A percentile compares a stretch with the other conserved stretches of the same genome.
Evolutionary conservation across 2,888 invertebrate genomes (phyloP).

Genomic region (Lasioglossum vierecki): DNA sequence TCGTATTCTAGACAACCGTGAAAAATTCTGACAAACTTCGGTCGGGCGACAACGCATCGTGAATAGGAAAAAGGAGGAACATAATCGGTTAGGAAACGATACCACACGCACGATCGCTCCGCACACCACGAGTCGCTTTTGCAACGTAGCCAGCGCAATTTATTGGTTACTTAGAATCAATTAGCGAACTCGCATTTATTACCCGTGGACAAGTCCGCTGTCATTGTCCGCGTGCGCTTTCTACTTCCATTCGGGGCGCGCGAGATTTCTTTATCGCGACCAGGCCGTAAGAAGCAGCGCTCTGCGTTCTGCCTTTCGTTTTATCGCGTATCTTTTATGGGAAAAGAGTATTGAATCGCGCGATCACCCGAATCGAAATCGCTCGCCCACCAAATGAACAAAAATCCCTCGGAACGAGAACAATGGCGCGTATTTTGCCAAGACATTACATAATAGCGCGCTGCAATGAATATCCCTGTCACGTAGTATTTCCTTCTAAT

Average conservation of each 20-base stretch:
- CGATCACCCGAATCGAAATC: neutral
- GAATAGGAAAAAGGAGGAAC: neutral
- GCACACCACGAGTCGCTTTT: conserved; percentile 21
- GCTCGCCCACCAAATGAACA: neutral
- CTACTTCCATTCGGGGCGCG: conserved; percentile 46
- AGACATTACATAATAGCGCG: neutral
- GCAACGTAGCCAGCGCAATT: conserved; percentile 42
- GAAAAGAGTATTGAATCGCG: neutral
- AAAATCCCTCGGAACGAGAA: neutral
- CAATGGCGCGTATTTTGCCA: neutral
- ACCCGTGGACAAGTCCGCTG: conserved; percentile 41
- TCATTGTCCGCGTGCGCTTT: conserved; percentile 47
- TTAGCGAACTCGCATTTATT: conserved; percentile 56
- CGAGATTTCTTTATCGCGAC: conserved; percentile 44
- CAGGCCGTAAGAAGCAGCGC: neutral
- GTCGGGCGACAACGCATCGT: neutral
- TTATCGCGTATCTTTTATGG: neutral
- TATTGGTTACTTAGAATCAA: conserved; percentile 64
- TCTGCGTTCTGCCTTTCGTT: neutral
- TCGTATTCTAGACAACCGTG: neutral
- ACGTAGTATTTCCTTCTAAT: neutral
- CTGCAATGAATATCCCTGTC: neutral
- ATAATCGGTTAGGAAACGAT: neutral
- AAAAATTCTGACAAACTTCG: neutral
- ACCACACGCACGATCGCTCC: neutral